Evolutionary conservation across 2,888 invertebrate genomes (phyloP), one percentile per base, ranked within the genome.

Genomic region (Lepidocyrtinus sp.): DNA sequence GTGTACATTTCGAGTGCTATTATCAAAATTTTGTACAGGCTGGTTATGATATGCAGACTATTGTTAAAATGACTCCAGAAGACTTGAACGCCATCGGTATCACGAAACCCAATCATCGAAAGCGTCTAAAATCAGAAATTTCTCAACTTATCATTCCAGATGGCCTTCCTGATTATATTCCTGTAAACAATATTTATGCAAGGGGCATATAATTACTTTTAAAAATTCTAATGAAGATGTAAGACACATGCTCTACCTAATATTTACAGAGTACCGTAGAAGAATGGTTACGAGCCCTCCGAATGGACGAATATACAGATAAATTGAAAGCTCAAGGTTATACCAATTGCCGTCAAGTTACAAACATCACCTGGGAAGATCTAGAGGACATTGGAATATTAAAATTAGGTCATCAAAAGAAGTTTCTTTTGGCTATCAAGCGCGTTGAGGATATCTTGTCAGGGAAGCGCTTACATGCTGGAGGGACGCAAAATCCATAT

Each of bases 21-120:
- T 95, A 96, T 85, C 93, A 95, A 65, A 92, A 97, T 78, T 99
- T 99, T 90, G 92, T 96, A 83, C 93, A 95, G 59, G 97, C 98
- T 15, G 99, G 99, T 46, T 99, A 99, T 89, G 99, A 99, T 90
- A 93, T 99, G 90, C 95, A 97, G 25, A 99, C 99, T 0, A 96
- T 99, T 88, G 96, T 98, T n/a, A 92, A 98, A 87, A 98, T 99
- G 97, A 99, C 99, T 15, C 99, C 99, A 0, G 98, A 99, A 90
- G 93, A 93, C 88, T 88, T 93, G 84, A 91, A 92, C 36, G 92
- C 92, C 24, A 91, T 93, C 85, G 92, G 93, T 3, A 97, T 99
- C 87, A 98, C 97, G 88, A 98, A 98, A 90, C 99, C 99, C 46
- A 95, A 96, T 89, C 98, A 99, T 89, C 92, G 99, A 87, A 98